Base-by-base conservation (phyloP, 2,797 vertebrate species). In the Brachyalestes nurse region DNA sequence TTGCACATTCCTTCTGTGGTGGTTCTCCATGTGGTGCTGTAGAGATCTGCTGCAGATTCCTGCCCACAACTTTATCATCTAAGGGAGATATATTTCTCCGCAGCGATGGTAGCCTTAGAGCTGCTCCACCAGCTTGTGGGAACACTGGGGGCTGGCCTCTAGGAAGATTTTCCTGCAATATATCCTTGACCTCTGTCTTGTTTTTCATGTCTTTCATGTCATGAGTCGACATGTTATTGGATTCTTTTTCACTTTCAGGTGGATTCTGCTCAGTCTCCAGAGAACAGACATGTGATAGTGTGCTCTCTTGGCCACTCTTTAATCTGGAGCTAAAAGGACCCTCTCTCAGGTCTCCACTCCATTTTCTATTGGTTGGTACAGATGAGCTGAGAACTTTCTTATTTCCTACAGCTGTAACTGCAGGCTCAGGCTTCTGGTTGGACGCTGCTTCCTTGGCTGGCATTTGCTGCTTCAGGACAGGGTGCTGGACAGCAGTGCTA, bases 401-500 rank as follows among this genome's bases (percentile, higher is more conserved):
- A 49, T 10, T 28, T 34, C 45, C 76, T 16, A 23, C 5, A 17
- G 58, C 69, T 79, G 69, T 19, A 64, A 45, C 17, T 6, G 86
- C 86, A 0, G 86, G 86, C 61, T 86, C 89, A 38, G 89, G 89
- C 19, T 78, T 82, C 60, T 81, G 86, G 65, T 13, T 72, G 16
- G 77, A 40, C 0, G 2, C 66, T 73, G 58, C 9, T 16, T 38
- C 67, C 53, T 85, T 81, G 4, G 25, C 49, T 13, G 49, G 38
- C 81, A 79, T 84, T 34, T 79, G 81, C 79, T 87, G 85, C 69
- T 89, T 89, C 19, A 80, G 80, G 73, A 82, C 58, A 51, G 84
- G 85, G 1, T 85, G 40, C 51, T 87, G 84, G 4, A 84, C 53
- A 61, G 85, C 62, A 81, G 64, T 16, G 78, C 13, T 0, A 7